Conservation (phyloP, 1,140 invertebrate species). For the Drosophila ironensis region DNA sequence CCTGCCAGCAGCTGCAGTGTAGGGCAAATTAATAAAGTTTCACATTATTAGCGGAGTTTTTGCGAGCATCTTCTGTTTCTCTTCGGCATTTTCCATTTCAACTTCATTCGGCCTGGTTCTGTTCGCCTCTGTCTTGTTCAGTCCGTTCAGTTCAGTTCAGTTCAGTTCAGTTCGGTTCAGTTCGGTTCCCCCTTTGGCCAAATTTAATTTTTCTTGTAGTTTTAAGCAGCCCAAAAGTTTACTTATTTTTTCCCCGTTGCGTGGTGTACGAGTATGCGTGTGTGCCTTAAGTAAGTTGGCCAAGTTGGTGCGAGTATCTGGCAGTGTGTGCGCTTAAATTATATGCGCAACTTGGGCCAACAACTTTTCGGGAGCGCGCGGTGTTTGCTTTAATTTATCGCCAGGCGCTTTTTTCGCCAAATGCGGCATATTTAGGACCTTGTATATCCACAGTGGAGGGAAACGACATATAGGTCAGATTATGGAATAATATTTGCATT, state of each 20-base stretch:
- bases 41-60: conserved; percentile 62
- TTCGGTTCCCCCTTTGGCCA: background rate
- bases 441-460: background rate
- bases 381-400: conserved; percentile 55
- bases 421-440: conserved; percentile 1
- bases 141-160: no score
- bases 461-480: background rate
- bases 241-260: conserved; percentile 10
- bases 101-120: conserved; percentile 21
- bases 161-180: conserved; percentile 16
- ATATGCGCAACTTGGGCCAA: conserved; percentile 57
- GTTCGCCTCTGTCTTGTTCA: no score
- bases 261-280: background rate
- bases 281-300: conserved; percentile 48
- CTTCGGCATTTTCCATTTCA: conserved; percentile 26
- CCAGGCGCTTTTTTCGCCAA: conserved; percentile 19
- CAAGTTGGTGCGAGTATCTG: conserved; percentile 27
- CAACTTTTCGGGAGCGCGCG: conserved; percentile 40
- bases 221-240: conserved; percentile 46
- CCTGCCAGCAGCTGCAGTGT: conserved; percentile 44
- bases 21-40: conserved; percentile 73
- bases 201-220: conserved; percentile 42
- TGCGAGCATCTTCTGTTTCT: conserved; percentile 2
- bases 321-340: conserved; percentile 50
- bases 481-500: no score